A percentile compares a stretch with the other conserved stretches of the same genome.
These are phyloP conservation scores for Campylomormyrus tamandua DNA, from an alignment of 2,113 vertebrate genomes.

Conservation along the genomic window DNA sequence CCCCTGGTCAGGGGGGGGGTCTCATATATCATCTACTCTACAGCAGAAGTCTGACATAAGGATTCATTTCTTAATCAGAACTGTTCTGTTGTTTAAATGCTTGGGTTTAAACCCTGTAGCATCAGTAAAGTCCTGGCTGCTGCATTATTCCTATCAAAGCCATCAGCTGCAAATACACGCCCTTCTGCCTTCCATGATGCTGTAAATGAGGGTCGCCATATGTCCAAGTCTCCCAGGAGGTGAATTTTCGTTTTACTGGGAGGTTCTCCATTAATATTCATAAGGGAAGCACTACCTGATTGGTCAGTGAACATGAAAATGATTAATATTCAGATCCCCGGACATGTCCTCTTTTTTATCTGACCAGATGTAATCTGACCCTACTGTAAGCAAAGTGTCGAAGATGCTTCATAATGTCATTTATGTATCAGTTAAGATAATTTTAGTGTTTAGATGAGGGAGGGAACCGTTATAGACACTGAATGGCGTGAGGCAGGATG, in stretches of 20 bases:
- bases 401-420: not conserved
- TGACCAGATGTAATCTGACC: no score
- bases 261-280: no score
- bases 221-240: no score
- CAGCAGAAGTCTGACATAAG: not conserved
- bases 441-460: not conserved
- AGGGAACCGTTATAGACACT: not conserved
- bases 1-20: not conserved
- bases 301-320: no score
- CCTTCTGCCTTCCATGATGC: not conserved
- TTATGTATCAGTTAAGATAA: not conserved
- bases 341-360: no score
- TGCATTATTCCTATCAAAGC: not conserved
- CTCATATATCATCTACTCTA: not conserved
- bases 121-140: not conserved
- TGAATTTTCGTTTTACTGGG: no score
- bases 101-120: not conserved
- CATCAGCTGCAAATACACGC: not conserved
- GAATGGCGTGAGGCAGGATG: not conserved
- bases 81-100: not conserved
- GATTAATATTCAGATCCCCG: no score
- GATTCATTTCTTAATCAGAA: not conserved
- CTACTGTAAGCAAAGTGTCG: not conserved
- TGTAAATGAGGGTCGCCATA: not conserved
- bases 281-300: no score